Base-by-base conservation (phyloP, 2,113 vertebrate species). In the Psilopsiagon aurifrons region DNA sequence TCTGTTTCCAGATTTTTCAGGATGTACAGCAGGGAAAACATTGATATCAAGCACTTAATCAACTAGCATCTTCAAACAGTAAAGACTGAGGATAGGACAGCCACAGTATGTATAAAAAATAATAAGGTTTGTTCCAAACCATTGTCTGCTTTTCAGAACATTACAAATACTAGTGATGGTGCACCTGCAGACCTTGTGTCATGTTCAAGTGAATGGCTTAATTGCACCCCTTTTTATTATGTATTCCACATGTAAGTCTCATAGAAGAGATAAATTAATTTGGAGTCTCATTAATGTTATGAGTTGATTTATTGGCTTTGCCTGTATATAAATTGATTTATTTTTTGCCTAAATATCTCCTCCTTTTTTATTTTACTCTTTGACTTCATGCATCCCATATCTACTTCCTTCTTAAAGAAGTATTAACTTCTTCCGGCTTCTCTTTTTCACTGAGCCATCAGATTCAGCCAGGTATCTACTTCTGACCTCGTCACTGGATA, bases 251-350 rank as follows among this genome's bases (percentile, higher is more conserved):
- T 23, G 12, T 66, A 41, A 91, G 46, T 51, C 47, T 55, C 20
- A 44, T 7, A 87, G 81, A 87, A 67, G 43, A 64, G 22, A 62
- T 6, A 84, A 91, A 89, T 84, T 87, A 62, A 89, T 96, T 77
- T 90, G 23, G 54, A 76, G 44, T 39, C 69, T 91, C 81, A 87
- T 92, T 87, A 83, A 90, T 91, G 49, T 44, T 89, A 49, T 59
- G 33, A 63, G 59, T 83, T 85, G 78, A 77, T 90, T 86, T 89
- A 76, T 92, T 91, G 12, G 46, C 44, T 91, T 92, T 87, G 44
- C 47, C 47, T 49, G 23, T 49, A 23, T 49, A 49, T 49, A 49
- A 24, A 49, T 49, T 49, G 23, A 2, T 1, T 24, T 49, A 13
- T 47, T 43, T 49, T 94, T 93, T 80, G 86, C 49, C 82, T 83